These are phyloP conservation scores for Rhagoletis zephyria DNA, from an alignment of 1,140 invertebrate genomes.

Conservation along the genomic window DNA sequence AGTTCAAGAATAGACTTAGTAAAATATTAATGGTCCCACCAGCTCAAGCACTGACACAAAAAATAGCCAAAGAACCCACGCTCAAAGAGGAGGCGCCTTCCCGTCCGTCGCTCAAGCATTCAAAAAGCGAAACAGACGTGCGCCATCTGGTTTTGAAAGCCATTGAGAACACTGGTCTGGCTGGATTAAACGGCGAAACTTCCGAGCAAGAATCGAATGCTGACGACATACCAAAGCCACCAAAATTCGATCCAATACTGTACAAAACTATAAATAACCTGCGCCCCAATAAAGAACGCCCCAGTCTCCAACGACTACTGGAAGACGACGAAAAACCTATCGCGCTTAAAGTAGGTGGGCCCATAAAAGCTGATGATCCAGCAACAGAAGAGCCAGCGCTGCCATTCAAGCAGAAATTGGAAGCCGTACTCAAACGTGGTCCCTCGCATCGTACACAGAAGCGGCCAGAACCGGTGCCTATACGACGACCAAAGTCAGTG, in stretches of 20 bases:
- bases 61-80: conserved; percentile 50
- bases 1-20: conserved; percentile 68
- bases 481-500: conserved; percentile 58
- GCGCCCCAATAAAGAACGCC: conserved; percentile 68
- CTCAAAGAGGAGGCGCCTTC: conserved; percentile 38
- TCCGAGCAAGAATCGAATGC: neutral
- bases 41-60: conserved; percentile 51
- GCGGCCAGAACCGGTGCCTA: conserved; percentile 59
- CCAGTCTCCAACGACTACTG: conserved; percentile 63
- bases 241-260: conserved; percentile 71
- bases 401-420: conserved; percentile 71
- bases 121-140: conserved; percentile 71
- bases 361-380: conserved; percentile 14
- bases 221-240: conserved; percentile 65
- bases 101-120: conserved; percentile 66
- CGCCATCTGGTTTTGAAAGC: conserved; percentile 66
- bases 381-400: conserved; percentile 57
- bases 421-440: conserved; percentile 69
- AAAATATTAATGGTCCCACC: conserved; percentile 64
- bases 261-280: conserved; percentile 71
- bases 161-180: conserved; percentile 59
- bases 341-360: neutral
- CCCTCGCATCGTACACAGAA: conserved; percentile 69
- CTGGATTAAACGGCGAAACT: neutral
- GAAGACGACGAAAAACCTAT: conserved; percentile 3